Base-by-base conservation (phyloP, 2,113 vertebrate species). In the Archocentrus centrarchus region DNA sequence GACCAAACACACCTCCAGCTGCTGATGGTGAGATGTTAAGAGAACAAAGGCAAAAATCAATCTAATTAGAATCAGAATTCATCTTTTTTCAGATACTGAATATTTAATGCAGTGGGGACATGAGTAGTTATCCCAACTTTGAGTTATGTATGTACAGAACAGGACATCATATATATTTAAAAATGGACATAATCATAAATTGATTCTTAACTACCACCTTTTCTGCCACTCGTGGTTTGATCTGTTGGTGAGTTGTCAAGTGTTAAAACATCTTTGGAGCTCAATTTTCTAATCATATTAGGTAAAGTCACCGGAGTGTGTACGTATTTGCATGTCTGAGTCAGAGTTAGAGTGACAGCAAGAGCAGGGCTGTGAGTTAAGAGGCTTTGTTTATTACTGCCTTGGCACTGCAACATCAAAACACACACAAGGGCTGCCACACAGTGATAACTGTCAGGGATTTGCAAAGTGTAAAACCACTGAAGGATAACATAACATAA, bases 1-100 rank as follows among this genome's bases (percentile, higher is more conserved):
- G 97, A 35, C 97, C 96, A 66, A 98, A 98, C 77, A 97, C 95
- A 6, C 96, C 96, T 58, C 96, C 97, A 50, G 89, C 63, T 24
- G 81, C 87, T 95, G 88, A 39, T 27, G 77, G 55, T 53, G 9
- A 86, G 66, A 63, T 35, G 24, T 86, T 20, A 61, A 83, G 24
- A 77, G 15, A 22, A 53, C 77, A 14, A 63, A 59, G 14, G 53
- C 57, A 61, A 76, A 59, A 81, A 82, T 11, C 79, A 55, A 83
- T 68, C 6, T 11, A 58, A 86, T 35, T n/a, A 75, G 57, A 77
- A 84, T 76, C 14, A 37, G 50, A 59, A 88, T 22, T 86, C 11
- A 17, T 55, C 75, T 58, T 50, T 82, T 39, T 63, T 39, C 6
- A 47, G 27, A 15, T n/a, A 73, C 68, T 64, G 11, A 50, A 24